Evolutionary conservation across 2,113 vertebrate species (phyloP), one percentile per base, ranked within the genome.

Genomic region (Tamias sibiricus): DNA sequence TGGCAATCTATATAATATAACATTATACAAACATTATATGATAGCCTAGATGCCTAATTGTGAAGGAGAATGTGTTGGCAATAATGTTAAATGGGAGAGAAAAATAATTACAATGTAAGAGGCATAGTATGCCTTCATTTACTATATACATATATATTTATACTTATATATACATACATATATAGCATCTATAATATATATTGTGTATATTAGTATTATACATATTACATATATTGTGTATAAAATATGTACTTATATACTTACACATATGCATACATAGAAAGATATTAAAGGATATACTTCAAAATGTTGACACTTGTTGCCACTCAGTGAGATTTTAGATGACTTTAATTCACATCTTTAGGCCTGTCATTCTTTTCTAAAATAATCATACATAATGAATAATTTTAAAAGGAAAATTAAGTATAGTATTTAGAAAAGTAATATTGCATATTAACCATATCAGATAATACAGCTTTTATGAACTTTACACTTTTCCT

Each of bases 341-440:
- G 59, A 37, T 74, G 9, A 93, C 71, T 95, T 64, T 52, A 76
- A 20, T 69, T 47, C 92, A 32, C 49, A 26, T 47, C 37, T 71
- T 91, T 90, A 92, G 54, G 22, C n/a, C 91, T 84, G 40, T 81
- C 62, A 59, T 87, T 74, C 83, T 88, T 91, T 96, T 83, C 54
- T 87, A 79, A 1, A 66, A 86, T 42, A 90, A 93, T 68, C 11
- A 62, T 17, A 0, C 87, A 68, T 68, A 95, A 95, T 47, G 9
- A 94, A 87, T 89, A 84, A 37, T 54, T 84, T 75, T 77, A 35
- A 64, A 64, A 47, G 42, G 75, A 92, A 80, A 84, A 16, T 59
- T 69, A 86, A 91, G 85, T 64, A 10, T 72, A 95, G 7, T 74
- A 88, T 30, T 74, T 94, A 32, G 32, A 94, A 96, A 96, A 88